These are phyloP conservation scores for Enteromius treurensis DNA, from an alignment of 2,797 vertebrate species.

Conservation along the genomic window DNA sequence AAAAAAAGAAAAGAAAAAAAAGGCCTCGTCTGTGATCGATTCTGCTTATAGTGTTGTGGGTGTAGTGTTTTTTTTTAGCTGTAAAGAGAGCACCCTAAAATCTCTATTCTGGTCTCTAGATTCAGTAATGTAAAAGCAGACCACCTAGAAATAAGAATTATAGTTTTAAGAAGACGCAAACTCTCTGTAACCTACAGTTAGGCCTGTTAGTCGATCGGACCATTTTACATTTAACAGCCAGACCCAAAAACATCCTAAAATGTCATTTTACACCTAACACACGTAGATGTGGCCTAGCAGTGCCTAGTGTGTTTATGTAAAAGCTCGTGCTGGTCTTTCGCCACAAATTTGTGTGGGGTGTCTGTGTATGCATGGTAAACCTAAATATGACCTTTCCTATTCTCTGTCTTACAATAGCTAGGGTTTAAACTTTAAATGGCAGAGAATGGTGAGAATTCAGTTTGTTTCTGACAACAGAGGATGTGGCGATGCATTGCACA, in stretches of 20 bases:
- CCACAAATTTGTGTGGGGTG: conserved; percentile 25
- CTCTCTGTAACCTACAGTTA: neutral
- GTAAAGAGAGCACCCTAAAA: no score
- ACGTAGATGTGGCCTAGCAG: neutral
- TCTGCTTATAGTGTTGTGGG: neutral
- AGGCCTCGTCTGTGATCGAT: neutral
- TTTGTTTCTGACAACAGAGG: conserved; percentile 67
- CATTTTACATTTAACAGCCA: neutral
- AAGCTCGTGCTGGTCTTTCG: neutral
- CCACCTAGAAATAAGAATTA: neutral
- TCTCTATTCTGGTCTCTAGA: neutral
- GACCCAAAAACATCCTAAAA: neutral
- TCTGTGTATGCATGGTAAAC: conserved; percentile 13
- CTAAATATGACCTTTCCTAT: conserved; percentile 21
- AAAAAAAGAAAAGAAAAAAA: neutral
- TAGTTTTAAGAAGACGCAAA: neutral
- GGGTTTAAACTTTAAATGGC: conserved; percentile 49
- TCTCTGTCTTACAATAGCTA: conserved; percentile 23
- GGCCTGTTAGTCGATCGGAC: neutral
- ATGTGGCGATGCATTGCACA: conserved; percentile 73
- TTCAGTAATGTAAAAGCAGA: neutral
- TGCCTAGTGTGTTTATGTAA: neutral
- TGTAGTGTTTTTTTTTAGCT: neutral
- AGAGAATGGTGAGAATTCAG: conserved; percentile 56
- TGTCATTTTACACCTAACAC: neutral